phyloP scores from a whole-genome alignment of 1,140 invertebrate species.

The Vollenhovia emeryi region DNA sequence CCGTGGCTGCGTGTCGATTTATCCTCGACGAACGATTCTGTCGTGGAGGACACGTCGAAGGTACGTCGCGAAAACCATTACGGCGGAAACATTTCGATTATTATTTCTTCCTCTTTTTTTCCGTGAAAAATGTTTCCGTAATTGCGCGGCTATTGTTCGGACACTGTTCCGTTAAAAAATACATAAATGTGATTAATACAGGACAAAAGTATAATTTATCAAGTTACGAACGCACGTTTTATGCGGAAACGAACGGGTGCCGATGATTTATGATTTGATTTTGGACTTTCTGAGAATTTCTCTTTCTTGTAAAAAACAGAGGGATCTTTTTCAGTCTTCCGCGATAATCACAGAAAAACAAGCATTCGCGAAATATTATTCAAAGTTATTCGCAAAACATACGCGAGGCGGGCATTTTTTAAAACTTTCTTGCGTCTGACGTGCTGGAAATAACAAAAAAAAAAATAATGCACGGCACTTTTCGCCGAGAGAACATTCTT shows the following conservation, averaged over 20 bases:
- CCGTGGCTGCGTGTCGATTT: constrained; percentile 80
- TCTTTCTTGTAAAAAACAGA: neutral
- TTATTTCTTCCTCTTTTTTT: constrained; percentile 6
- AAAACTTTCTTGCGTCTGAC: constrained; percentile 26
- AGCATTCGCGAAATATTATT: neutral
- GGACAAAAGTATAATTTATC: constrained; percentile 34
- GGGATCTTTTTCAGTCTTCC: neutral
- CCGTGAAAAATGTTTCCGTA: constrained; percentile 26
- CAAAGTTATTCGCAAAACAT: neutral
- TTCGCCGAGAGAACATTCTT: constrained; percentile 39
- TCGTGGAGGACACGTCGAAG: constrained; percentile 68
- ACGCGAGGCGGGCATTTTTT: neutral
- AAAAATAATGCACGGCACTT: constrained; percentile 6
- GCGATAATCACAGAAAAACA: neutral
- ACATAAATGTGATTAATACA: constrained; percentile 27
- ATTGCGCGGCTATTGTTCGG: constrained; percentile 29
- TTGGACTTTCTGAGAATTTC: neutral
- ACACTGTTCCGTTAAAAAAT: constrained; percentile 9
- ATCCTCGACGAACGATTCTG: constrained; percentile 77
- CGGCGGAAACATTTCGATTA: constrained; percentile 44
- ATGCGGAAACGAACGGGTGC: neutral
- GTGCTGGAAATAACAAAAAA: constrained; percentile 2
- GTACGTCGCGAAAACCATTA: constrained; percentile 55
- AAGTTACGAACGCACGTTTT: neutral
- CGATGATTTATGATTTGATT: constrained; percentile 22